Percentiles rank a stretch among this genome's conserved stretches.
These are phyloP conservation scores for Drosophila quasianomalipes DNA, from an alignment of 2,888 invertebrate species.

Conservation along the genomic window DNA sequence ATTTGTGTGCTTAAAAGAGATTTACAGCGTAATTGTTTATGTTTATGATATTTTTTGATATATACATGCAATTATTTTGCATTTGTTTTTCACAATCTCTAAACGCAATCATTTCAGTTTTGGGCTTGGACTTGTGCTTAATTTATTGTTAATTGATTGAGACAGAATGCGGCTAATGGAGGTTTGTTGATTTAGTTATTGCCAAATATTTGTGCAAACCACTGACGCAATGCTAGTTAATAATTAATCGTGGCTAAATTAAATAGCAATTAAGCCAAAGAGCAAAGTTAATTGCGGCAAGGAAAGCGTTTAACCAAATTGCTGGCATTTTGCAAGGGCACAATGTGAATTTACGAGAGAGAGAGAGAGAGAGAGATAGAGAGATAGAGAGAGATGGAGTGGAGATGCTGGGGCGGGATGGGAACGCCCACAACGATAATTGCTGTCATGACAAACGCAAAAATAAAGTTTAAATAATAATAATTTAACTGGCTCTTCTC, in stretches of 20 bases:
- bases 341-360: constrained; percentile 30
- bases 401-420: not conserved
- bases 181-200: constrained; percentile 8
- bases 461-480: constrained; percentile 80
- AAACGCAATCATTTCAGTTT: not conserved
- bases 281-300: constrained; percentile 55
- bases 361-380: not conserved
- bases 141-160: constrained; percentile 36
- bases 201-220: constrained; percentile 16
- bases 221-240: constrained; percentile 22
- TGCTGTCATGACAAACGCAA: constrained; percentile 80
- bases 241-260: constrained; percentile 54
- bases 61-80: not conserved
- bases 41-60: not conserved
- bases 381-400: not conserved
- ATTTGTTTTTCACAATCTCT: not conserved
- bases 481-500: constrained; percentile 61
- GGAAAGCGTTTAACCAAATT: constrained; percentile 60
- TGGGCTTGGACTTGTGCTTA: not conserved
- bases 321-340: constrained; percentile 48
- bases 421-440: constrained; percentile 67
- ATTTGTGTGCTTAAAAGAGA: not conserved
- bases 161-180: constrained; percentile 24
- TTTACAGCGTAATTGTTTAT: not conserved
- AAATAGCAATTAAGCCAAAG: constrained; percentile 59